Evolutionary conservation across 2,888 invertebrate species (phyloP), one percentile per base, ranked within the genome.

Genomic region (Harpalus rubripes): DNA sequence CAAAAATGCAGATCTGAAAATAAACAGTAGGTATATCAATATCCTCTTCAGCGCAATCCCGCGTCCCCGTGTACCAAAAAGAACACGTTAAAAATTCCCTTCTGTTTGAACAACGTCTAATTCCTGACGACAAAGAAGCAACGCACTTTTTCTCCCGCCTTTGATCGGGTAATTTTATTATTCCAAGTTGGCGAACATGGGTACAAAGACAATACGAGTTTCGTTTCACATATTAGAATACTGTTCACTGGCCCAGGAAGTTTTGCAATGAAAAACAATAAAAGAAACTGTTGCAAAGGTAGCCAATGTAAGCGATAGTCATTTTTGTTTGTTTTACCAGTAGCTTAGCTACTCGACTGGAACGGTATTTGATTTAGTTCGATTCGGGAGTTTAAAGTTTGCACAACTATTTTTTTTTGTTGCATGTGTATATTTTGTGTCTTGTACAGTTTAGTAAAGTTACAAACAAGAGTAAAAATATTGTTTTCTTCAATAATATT

Each of bases 131-230:
- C 83, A 86, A 82, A 52, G 44, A 85, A 85, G 84, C 86, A 85
- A 76, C 81, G 44, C 84, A 87, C 86, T 86, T 86, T 84, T 86
- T 85, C 81, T 86, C 15, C 61, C 61, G 59, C 59, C 84, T 78
- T 88, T 88, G 88, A 88, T 88, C 88, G 87, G 86, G 85, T 88
- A 88, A 88, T 87, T 87, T 87, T 87, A 88, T 88, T 88, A 87
- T 87, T 87, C 85, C 87, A 87, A 88, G 87, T 88, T 88, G 86
- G 86, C 87, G 87, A 87, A 88, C 86, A 87, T 87, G 87, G 78
- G 84, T 65, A 84, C 84, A 84, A 84, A 84, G 84, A 84, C 84
- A 84, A 84, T 84, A 84, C 44, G 78, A 78, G 61, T 52, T 58
- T 78, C 78, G 78, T 84, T 84, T 78, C 78, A 84, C 65, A 84